Percentiles rank a stretch among this genome's conserved stretches.
Evolutionary conservation across 2,113 vertebrate genomes (phyloP).

Genomic region (Brachypodius melanocephalos): DNA sequence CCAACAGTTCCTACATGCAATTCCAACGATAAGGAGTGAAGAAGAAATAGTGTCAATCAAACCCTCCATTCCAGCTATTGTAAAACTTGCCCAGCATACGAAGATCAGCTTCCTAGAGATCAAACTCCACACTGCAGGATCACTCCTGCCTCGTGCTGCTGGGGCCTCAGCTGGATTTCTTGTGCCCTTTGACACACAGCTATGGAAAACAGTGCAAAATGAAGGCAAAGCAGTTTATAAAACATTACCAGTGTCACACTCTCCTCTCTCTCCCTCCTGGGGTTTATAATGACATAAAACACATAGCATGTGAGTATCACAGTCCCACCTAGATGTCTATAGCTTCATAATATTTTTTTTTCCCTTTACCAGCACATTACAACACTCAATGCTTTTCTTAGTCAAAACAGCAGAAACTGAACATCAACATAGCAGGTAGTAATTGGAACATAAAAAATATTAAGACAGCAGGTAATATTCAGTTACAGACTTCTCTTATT

Average conservation of each 20-base stretch:
- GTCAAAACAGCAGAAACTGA: neutral
- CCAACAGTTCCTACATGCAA: neutral
- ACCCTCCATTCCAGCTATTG: neutral
- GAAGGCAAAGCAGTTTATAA: neutral
- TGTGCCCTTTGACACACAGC: neutral
- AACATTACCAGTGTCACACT: neutral
- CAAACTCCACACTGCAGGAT: neutral
- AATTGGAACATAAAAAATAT: neutral
- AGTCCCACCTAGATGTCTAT: neutral
- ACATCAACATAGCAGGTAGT: neutral
- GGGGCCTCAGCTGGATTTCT: neutral
- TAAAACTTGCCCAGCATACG: slow-evolving; percentile 8
- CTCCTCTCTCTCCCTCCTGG: neutral
- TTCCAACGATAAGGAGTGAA: slow-evolving; percentile 1
- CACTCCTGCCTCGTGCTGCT: neutral
- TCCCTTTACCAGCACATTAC: neutral
- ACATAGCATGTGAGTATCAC: neutral
- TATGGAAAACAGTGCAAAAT: neutral
- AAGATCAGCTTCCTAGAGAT: neutral
- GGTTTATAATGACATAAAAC: neutral
- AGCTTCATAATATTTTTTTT: neutral
- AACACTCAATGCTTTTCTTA: neutral
- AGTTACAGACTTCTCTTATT: neutral
- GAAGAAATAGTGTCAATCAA: slow-evolving; percentile 57
- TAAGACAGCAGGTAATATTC: neutral